Evolutionary conservation across 64 coral and sea anemone species (phyloP), one percentile per base, ranked within the genome.

Genomic region (Stylophora pistillata): DNA sequence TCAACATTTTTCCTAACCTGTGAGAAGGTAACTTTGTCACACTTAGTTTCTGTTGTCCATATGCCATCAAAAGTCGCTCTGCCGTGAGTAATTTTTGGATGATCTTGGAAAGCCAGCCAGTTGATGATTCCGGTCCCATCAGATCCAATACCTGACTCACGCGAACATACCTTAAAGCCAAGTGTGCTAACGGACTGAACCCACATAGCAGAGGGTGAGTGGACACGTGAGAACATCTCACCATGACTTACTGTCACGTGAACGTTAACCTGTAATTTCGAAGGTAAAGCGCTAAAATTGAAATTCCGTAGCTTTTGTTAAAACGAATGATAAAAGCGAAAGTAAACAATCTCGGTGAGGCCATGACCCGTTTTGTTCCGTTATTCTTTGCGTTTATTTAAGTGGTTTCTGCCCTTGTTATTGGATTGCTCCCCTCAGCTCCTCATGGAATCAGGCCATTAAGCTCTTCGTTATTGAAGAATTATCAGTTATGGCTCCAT

Each of bases 1-100:
- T n/a, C n/a, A n/a, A n/a, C n/a, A n/a, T 23, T n/a, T 53, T 0
- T 17, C 10, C 66, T 71, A 71, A 71, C 66, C 66, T 71, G 18
- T 26, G 66, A 27, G 27, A 71, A 71, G 20, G 66, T 71, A 10
- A 71, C 66, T 71, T 71, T 71, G 30, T 85, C 68, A 53, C 82
- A 85, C 30, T 85, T 62, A 1, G 82, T 85, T 71, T 66, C 82
- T 21, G 82, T 33, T n/a, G 60, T 66, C 82, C 64, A 85, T 15
- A 71, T 71, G 3, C 30, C 60, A 55, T 13, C 41, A 85, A 85
- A 85, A 23, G 11, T 71, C 3, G 71, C 17, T 4, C n/a, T 34
- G 2, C 82, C 82, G 5, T 70, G 82, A 9, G 63, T 11, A 4
- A 72, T 20, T 14, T 52, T 37, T 69, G 30, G 37, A 21, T n/a